phyloP scores from a whole-genome alignment of 1,140 invertebrate genomes.

The Rhopalosiphum maidis region DNA sequence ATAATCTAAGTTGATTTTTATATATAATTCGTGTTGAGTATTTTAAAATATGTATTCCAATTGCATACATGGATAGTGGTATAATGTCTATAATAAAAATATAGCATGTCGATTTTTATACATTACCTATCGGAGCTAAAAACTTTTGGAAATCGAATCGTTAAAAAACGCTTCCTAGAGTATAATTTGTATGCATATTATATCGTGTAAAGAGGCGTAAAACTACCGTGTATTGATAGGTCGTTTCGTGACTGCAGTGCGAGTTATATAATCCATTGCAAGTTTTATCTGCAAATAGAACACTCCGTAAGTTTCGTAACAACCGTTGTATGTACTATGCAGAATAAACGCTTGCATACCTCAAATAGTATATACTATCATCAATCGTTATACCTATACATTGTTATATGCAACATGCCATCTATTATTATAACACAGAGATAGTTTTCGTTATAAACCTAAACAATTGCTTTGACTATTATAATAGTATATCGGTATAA shows the following conservation, averaged over 20 bases:
- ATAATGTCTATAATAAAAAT: neutral
- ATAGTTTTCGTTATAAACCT: neutral
- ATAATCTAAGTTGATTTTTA: neutral
- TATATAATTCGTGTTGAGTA: neutral
- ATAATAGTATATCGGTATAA: neutral
- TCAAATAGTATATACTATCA: neutral
- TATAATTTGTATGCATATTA: neutral
- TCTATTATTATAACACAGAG: neutral
- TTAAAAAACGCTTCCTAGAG: constrained; percentile 4
- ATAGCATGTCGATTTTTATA: neutral
- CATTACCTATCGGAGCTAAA: neutral
- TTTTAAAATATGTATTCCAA: neutral
- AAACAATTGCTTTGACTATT: neutral
- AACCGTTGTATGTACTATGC: neutral
- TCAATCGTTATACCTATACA: neutral
- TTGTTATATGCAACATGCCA: neutral
- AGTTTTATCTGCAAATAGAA: neutral
- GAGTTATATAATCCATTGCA: neutral
- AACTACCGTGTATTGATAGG: neutral
- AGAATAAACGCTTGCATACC: neutral
- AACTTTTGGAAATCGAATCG: neutral
- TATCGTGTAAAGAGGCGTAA: neutral
- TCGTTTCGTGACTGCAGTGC: constrained; percentile 32
- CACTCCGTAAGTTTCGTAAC: neutral
- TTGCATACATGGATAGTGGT: neutral